Evolutionary conservation across 2,797 vertebrate genomes (phyloP).

Genomic region (Malacoraja senta): DNA sequence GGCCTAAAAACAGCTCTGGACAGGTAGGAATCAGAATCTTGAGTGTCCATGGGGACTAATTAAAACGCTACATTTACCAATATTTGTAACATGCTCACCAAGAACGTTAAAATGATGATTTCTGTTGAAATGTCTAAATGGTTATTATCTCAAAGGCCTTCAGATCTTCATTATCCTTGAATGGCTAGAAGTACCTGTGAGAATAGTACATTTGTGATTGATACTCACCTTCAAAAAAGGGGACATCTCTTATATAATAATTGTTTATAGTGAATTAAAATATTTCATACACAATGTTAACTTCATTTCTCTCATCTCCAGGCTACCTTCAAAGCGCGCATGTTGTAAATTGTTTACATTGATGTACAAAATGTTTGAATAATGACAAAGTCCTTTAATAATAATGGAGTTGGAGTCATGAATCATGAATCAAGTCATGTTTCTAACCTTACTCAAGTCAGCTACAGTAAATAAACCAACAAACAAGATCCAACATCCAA

Average conservation of each 20-base stretch:
- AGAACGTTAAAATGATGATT: conserved; percentile 24
- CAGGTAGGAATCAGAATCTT: conserved; percentile 15
- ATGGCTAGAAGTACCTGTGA: background rate
- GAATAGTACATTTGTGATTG: background rate
- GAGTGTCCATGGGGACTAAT: conserved; percentile 28
- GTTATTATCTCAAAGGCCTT: background rate
- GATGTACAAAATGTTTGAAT: background rate
- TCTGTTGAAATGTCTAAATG: conserved; percentile 1
- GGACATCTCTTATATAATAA: background rate
- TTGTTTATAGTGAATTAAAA: background rate
- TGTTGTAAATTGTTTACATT: background rate
- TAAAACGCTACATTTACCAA: conserved; percentile 32
- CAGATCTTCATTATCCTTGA: background rate
- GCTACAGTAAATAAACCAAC: background rate
- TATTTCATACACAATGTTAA: background rate
- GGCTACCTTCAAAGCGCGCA: background rate
- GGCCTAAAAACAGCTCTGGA: background rate
- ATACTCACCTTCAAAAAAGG: background rate
- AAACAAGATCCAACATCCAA: background rate
- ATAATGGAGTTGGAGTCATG: background rate
- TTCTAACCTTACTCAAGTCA: conserved; percentile 6
- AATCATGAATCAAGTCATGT: background rate
- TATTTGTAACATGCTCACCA: background rate
- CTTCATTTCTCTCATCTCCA: background rate
- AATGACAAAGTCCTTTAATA: background rate